Percentiles rank a stretch among this genome's conserved stretches.
These are phyloP conservation scores for Aphrocallistes beatrix DNA, from an alignment of 37 sponge, comb jelly and placozoan species.

Conservation along the genomic window DNA sequence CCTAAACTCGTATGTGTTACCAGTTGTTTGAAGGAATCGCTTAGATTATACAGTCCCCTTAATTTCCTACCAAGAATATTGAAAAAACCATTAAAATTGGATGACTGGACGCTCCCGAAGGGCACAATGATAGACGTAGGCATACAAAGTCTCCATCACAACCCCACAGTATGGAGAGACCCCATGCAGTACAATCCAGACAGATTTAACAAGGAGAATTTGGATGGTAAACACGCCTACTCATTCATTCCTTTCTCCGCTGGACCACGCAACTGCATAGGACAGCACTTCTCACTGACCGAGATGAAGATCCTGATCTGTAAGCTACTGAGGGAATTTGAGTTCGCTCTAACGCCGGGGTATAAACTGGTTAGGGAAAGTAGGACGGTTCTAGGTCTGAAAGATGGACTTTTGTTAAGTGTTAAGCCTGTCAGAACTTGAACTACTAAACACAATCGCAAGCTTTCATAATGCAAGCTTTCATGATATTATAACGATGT, in stretches of 20 bases:
- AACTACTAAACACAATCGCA: too few species aligned
- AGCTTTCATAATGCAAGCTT: too few species aligned
- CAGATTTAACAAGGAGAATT: background rate
- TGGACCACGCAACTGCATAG: background rate
- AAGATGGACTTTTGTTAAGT: background rate
- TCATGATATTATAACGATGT: too few species aligned
- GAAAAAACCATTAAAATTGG: background rate
- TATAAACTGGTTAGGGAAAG: background rate
- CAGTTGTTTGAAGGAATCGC: background rate
- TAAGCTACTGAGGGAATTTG: background rate
- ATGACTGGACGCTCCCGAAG: background rate
- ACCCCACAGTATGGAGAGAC: background rate
- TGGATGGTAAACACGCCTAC: background rate
- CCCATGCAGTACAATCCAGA: background rate
- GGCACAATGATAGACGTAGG: background rate
- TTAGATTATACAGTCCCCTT: background rate
- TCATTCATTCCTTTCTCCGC: conserved; percentile 13
- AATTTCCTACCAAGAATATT: background rate
- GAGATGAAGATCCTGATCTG: background rate
- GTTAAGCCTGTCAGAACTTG: background rate
- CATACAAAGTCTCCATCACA: background rate
- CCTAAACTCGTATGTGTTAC: background rate
- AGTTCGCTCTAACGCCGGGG: background rate
- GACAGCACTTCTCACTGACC: background rate
- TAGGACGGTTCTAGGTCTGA: background rate